Base-by-base conservation (phyloP, 2,797 vertebrate species). In the Anguilla pacifica region DNA sequence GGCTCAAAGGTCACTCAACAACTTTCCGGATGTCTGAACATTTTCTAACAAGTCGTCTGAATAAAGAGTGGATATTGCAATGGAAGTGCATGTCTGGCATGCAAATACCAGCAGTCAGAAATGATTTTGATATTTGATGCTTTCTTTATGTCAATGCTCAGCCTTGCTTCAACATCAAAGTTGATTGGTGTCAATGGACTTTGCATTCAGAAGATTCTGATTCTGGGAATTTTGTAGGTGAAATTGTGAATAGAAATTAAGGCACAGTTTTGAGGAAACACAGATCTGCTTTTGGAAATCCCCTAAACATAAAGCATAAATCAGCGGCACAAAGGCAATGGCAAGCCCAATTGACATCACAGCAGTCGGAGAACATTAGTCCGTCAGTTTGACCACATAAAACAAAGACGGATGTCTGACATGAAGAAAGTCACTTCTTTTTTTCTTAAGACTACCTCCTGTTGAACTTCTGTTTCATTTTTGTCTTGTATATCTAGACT, bases 401-500 rank as follows among this genome's bases (percentile, higher is more conserved):
- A 90, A 88, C 81, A 61, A 74, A 90, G 90, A 91, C 89, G 67
- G 88, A 92, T 92, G 90, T 93, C 92, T 89, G 57, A 88, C 89
- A 91, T 92, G 90, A 93, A 93, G 94, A 93, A 92, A 88, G 49
- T 59, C 70, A 53, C 90, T 92, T 94, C 35, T 79, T 93, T 95
- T 93, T 94, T 92, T 94, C 93, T 94, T 92, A 95, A 94, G 92
- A 93, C 96, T 94, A 96, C 95, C 94, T 96, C 95, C 96, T 90
- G 95, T 95, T 96, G 96, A 96, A 96, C 96, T 96, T 95, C 94
- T 94, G 93, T 93, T 94, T 95, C 92, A 91, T 94, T 94, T 92
- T 94, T 93, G 90, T 88, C 90, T 96, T 96, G 95, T 96, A 95
- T 96, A 96, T 96, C 95, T 95, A 96, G 94, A 96, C 94, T 94